These are phyloP conservation scores for Tachina grossa DNA, from an alignment of 2,888 invertebrate species.

Conservation along the genomic window DNA sequence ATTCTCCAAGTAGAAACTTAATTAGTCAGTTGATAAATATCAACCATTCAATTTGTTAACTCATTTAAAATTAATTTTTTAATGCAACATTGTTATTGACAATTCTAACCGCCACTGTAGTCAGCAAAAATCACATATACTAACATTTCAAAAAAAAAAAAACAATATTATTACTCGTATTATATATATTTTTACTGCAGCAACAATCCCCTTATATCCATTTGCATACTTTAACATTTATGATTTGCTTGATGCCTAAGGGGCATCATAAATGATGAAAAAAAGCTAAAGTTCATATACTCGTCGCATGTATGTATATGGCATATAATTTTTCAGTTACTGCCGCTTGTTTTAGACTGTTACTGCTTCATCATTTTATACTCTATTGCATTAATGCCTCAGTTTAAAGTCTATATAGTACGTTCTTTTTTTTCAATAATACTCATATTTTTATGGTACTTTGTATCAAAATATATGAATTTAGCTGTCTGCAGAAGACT, in stretches of 20 bases:
- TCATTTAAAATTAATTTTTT: no score
- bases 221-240: conserved; percentile 14
- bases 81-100: background rate
- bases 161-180: conserved; percentile 12
- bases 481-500: conserved; percentile 7
- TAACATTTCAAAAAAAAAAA: background rate
- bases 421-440: background rate
- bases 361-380: conserved; percentile 23
- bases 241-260: conserved; percentile 42
- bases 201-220: conserved; percentile 8
- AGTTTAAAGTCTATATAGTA: background rate
- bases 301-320: background rate
- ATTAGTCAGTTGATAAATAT: no score
- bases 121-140: background rate
- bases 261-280: conserved; percentile 24
- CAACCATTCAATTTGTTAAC: no score
- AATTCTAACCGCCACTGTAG: background rate
- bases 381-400: conserved; percentile 27
- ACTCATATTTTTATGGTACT: background rate
- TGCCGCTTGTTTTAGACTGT: background rate
- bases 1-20: no score
- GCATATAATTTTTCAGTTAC: background rate
- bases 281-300: conserved; percentile 46
- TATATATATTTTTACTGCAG: conserved; percentile 21
- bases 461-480: conserved; percentile 19